Percentiles rank a stretch among this genome's conserved stretches.
These are phyloP conservation scores for Meliscaeva auricollis DNA, from an alignment of 2,888 invertebrate genomes.

Conservation along the genomic window DNA sequence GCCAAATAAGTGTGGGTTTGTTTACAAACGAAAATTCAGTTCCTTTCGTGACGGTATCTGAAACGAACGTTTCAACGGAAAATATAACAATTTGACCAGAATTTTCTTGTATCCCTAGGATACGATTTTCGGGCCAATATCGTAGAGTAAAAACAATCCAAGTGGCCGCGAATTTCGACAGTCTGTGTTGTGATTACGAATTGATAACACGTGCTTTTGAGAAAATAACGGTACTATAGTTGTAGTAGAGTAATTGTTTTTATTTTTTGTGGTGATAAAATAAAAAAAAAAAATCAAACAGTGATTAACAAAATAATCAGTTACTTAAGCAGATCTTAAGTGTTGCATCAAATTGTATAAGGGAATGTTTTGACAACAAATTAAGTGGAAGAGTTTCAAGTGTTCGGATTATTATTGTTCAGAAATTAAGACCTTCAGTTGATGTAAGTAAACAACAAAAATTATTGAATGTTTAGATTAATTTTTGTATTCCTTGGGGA, in stretches of 20 bases:
- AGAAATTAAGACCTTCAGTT: not conserved
- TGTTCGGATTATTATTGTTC: conserved; percentile 11
- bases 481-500: too few species aligned
- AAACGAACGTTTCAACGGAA: conserved; percentile 54
- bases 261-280: not conserved
- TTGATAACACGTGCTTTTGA: conserved; percentile 65
- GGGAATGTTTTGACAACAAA: not conserved
- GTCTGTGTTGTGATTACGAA: conserved; percentile 68
- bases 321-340: not conserved
- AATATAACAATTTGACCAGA: not conserved
- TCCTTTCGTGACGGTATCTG: conserved; percentile 61
- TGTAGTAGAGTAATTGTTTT: not conserved
- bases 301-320: not conserved
- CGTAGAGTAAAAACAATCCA: conserved; percentile 41
- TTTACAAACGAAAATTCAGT: conserved; percentile 70
- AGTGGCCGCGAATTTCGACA: conserved; percentile 44
- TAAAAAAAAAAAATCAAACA: not conserved
- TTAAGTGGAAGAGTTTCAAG: conserved; percentile 9
- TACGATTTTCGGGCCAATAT: conserved; percentile 13
- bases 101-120: not conserved
- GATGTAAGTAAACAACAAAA: not conserved
- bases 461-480: not conserved
- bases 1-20: conserved; percentile 58
- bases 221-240: not conserved
- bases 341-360: not conserved